Base-by-base conservation (phyloP, 2,888 invertebrate genomes). In the Eurytoma californica region DNA sequence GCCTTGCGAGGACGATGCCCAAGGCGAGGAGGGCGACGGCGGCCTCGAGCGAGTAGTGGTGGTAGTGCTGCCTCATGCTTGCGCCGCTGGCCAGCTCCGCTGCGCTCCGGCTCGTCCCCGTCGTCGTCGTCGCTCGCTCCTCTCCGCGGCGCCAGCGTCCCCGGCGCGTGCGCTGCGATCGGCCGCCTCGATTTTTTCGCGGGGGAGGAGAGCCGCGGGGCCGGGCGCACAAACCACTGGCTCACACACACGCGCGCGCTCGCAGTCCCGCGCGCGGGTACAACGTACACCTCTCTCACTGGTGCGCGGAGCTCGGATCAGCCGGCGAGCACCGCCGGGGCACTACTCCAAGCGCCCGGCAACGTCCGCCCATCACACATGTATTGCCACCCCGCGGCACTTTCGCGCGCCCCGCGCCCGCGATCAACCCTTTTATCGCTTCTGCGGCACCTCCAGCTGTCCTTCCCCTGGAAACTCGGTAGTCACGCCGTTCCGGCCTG, bases 1-100 rank as follows among this genome's bases (percentile, higher is more conserved):
- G 84, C 73, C 86, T 83, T 77, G 84, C 84, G 86, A 86, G 82
- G 86, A 88, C 83, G 78, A 75, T 66, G 57, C 79, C 57, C 20
- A 76, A 20, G 73, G 79, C 77, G 76, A 81, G 70, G 18, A 47
- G 72, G 68, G 28, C 51, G 80, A 83, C 83, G 82, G 84, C 83
- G 83, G 85, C 85, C 84, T 86, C 82, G 85, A 84, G 86, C 63
- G 65, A 82, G 82, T 83, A 83, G 80, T 81, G 72, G 39, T 39
- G 39, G 39, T 39, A 39, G 39, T 75, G 74, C 80, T 74, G 81
- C 80, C 73, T 79, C 78, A 74, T 82, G 80, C 73, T 66, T 69
- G 63, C 70, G 79, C 66, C 74, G 53, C 55, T 20, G 18, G 16
- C 30, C 30, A 30, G 16, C 39, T 28, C 30, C 61, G 58, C 24